These are phyloP conservation scores for Anguilla anguilla DNA, from an alignment of 2,797 vertebrate genomes.

Conservation along the genomic window DNA sequence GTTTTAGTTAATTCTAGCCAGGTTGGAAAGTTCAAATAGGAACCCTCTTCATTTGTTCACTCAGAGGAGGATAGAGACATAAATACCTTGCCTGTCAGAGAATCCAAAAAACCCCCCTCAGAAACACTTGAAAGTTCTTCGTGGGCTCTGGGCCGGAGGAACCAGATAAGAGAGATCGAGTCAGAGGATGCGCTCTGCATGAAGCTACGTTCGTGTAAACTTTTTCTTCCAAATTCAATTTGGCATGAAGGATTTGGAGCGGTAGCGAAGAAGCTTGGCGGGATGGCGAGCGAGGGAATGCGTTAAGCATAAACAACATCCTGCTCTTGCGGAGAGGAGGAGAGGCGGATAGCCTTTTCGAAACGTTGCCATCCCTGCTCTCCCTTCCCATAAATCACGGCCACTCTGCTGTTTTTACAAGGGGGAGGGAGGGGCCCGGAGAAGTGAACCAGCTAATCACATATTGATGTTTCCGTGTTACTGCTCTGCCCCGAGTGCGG, in stretches of 20 bases:
- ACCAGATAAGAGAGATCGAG: constrained; percentile 43
- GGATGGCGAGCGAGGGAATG: constrained; percentile 26
- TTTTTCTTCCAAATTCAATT: constrained; percentile 36
- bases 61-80: constrained; percentile 50
- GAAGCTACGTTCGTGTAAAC: not conserved
- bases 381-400: constrained; percentile 37
- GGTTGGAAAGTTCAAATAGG: constrained; percentile 49
- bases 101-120: constrained; percentile 40
- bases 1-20: constrained; percentile 49
- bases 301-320: constrained; percentile 27
- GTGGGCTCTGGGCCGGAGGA: constrained; percentile 45
- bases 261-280: constrained; percentile 36
- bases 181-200: constrained; percentile 27
- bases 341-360: not conserved
- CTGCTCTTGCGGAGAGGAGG: not conserved
- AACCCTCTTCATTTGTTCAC: constrained; percentile 43
- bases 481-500: constrained; percentile 15
- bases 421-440: not conserved
- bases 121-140: constrained; percentile 34
- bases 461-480: constrained; percentile 23
- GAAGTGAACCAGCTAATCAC: constrained; percentile 27
- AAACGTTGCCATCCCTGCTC: constrained; percentile 29
- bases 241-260: constrained; percentile 38
- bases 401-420: constrained; percentile 30
- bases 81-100: constrained; percentile 50